Base-by-base conservation (phyloP, 2,888 invertebrate species). In the Andrena minutula region DNA sequence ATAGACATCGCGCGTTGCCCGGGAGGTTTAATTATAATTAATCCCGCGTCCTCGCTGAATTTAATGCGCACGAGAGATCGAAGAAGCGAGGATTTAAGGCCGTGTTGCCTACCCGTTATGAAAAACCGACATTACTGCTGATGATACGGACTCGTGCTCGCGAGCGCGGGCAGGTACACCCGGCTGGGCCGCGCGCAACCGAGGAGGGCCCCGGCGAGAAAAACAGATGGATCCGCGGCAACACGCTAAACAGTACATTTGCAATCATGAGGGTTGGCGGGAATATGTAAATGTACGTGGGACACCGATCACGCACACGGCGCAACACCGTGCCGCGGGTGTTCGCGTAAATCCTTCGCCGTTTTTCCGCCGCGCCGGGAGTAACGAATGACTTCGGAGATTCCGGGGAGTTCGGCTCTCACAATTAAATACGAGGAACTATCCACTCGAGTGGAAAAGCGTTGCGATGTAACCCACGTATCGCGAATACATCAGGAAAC, bases 21-120 rank as follows among this genome's bases (percentile, higher is more conserved):
- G 47, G 64, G 60, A 80, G 71, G 74, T 84, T 84, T 84, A 84
- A 84, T 84, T 84, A 84, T 81, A 84, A 84, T 77, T 76, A 84
- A 80, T 83, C 76, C 65, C 68, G 84, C 76, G 76, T 73, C 79
- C 79, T 75, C 84, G 79, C 71, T 83, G 84, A 83, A 80, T 84
- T 83, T 83, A 84, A 83, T 84, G 84, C 41, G 74, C 74, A 56
- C 70, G 75, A 60, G 71, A 74, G 74, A 77, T 77, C 84, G 80
- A 72, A 76, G 75, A 80, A 65, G 51, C 75, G 63, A 73, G 80
- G 77, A 84, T 84, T 84, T 84, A 84, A 84, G 79, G n/a, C 65
- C 79, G 73, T 74, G 83, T 84, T 76, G 12, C 73, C 26, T 53
- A 20, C 63, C 80, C 76, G 83, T 83, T 84, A 83, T 79, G 84